phyloP scores from a whole-genome alignment of 1,140 invertebrate species.

The Bombus terrestris region DNA sequence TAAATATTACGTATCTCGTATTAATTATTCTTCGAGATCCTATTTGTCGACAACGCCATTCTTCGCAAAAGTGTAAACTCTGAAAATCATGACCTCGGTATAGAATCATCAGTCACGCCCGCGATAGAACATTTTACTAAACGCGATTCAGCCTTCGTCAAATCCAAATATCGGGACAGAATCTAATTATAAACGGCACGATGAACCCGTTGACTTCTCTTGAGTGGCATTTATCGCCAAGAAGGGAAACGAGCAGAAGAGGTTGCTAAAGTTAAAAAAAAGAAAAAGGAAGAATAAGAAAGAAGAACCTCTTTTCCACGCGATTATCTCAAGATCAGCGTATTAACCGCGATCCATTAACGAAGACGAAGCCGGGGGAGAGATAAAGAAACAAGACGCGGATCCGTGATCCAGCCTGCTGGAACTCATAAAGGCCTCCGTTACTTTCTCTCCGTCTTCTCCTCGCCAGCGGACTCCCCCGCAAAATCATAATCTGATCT shows the following conservation, averaged over 20 bases:
- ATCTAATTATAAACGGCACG: slow-evolving; percentile 34
- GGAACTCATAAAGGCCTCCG: slow-evolving; percentile 62
- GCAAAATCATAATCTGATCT: slow-evolving; percentile 82
- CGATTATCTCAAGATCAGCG: slow-evolving; percentile 63
- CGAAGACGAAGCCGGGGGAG: slow-evolving; percentile 44
- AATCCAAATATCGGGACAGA: not conserved
- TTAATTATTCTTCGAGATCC: too few relatives aligned
- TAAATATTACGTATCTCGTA: too few relatives aligned
- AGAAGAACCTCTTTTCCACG: slow-evolving; percentile 12
- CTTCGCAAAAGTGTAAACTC: too few relatives aligned
- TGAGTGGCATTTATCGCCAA: not conserved
- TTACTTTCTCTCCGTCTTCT: slow-evolving; percentile 61
- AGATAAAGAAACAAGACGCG: slow-evolving; percentile 50
- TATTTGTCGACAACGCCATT: too few relatives aligned
- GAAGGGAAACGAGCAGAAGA: not conserved
- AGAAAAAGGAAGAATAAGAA: too few relatives aligned
- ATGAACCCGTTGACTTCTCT: not conserved
- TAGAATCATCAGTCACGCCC: not conserved
- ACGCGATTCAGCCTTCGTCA: not conserved
- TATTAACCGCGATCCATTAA: slow-evolving; percentile 71
- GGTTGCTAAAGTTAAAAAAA: not conserved
- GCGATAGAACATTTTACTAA: not conserved
- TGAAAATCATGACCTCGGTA: not conserved
- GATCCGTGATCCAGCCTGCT: slow-evolving; percentile 36
- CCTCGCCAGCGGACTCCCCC: slow-evolving; percentile 71